phyloP scores from a whole-genome alignment of 2,797 vertebrate species.

The Scolopax rusticola region DNA sequence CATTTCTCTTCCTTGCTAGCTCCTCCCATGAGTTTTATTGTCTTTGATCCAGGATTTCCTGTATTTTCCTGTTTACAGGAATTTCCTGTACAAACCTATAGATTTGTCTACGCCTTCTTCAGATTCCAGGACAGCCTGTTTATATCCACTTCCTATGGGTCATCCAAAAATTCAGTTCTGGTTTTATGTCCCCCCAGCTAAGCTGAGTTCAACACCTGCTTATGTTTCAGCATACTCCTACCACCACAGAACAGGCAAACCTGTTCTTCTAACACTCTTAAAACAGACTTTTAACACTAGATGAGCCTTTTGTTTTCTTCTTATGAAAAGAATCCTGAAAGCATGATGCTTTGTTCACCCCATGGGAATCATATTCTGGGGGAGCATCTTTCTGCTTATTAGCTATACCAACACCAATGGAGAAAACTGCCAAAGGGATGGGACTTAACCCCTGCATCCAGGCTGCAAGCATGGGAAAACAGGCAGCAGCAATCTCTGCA shows the following conservation, averaged over 20 bases:
- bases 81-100: constrained; percentile 31
- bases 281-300: not conserved
- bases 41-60: not conserved
- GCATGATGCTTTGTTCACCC: not conserved
- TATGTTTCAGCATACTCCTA: not conserved
- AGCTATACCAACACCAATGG: not conserved
- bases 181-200: not conserved
- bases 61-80: not conserved
- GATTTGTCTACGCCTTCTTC: not conserved
- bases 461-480: not conserved
- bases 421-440: not conserved
- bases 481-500: not conserved
- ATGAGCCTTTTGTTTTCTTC: not conserved
- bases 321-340: not conserved
- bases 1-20: not conserved
- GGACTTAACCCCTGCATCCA: not conserved
- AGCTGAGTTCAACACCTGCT: not conserved
- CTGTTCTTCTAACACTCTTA: not conserved
- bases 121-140: not conserved
- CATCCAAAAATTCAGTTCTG: not conserved
- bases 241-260: not conserved
- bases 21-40: not conserved
- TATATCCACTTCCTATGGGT: not conserved
- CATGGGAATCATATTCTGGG: not conserved
- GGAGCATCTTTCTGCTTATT: not conserved